Evolutionary conservation across 1,140 invertebrate genomes (phyloP).

Genomic region (Apis cerana): DNA sequence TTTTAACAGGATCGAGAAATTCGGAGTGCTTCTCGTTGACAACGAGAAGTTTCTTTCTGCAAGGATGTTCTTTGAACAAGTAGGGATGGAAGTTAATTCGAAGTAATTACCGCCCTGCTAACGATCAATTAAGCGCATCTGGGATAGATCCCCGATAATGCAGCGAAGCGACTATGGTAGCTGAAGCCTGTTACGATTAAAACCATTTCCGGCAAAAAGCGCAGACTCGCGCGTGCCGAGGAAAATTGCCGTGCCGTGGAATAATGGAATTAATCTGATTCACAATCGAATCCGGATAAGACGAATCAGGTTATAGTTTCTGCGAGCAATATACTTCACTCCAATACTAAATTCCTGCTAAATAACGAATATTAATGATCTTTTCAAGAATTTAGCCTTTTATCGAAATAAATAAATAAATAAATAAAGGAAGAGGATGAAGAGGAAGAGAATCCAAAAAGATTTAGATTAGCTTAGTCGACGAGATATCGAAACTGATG

Average conservation of each 20-base stretch:
- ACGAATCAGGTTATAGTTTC: background rate
- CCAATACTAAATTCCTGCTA: background rate
- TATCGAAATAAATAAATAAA: background rate
- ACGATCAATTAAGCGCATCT: slow-evolving; percentile 39
- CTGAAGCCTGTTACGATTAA: slow-evolving; percentile 15
- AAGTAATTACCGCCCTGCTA: slow-evolving; percentile 25
- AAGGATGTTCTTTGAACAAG: background rate
- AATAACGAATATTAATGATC: background rate
- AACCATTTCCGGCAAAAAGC: slow-evolving; percentile 1
- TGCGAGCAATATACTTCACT: background rate
- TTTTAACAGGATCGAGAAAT: background rate
- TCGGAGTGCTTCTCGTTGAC: background rate
- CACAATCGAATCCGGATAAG: slow-evolving; percentile 12
- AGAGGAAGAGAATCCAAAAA: too few relatives aligned
- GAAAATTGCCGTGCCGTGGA: slow-evolving; percentile 19
- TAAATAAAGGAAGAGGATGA: background rate
- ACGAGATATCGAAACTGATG: too few relatives aligned
- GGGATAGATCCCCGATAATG: slow-evolving; percentile 27
- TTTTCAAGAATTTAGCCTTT: background rate
- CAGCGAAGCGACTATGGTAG: slow-evolving; percentile 10
- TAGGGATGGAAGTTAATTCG: slow-evolving; percentile 15
- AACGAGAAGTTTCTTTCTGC: background rate
- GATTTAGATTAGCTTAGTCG: too few relatives aligned
- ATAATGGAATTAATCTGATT: slow-evolving; percentile 25
- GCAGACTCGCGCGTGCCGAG: background rate